phyloP scores from a whole-genome alignment of 2,113 vertebrate species.

The Erythrolamprus reginae region DNA sequence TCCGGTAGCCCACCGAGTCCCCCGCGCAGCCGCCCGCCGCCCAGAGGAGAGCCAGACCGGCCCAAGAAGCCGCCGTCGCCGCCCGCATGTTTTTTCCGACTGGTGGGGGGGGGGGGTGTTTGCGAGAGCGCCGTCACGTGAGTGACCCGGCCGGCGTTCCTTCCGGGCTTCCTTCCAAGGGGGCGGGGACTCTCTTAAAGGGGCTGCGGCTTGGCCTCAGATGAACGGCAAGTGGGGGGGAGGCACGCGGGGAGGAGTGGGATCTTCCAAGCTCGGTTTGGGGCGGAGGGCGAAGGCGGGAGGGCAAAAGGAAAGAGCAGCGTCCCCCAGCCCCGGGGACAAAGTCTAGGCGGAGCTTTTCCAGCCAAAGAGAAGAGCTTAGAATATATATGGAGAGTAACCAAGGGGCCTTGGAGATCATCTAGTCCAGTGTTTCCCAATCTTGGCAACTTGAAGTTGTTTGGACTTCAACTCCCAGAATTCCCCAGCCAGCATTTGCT shows the following conservation, averaged over 20 bases:
- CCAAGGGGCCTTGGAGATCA: no score
- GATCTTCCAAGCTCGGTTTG: neutral
- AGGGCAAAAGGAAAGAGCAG: neutral
- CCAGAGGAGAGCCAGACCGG: neutral
- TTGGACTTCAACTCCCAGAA: no score
- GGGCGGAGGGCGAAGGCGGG: neutral
- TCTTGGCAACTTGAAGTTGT: no score
- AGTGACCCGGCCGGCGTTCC: constrained; percentile 17
- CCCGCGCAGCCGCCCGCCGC: neutral
- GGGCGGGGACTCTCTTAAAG: constrained; percentile 14
- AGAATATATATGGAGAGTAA: neutral
- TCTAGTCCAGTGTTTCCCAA: neutral
- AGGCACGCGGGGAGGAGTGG: no score
- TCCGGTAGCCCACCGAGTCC: neutral
- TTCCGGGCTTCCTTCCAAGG: neutral
- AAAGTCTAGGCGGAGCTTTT: neutral
- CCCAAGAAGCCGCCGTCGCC: neutral
- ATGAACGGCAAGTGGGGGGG: no score
- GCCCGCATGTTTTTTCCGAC: neutral
- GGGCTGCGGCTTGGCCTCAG: neutral
- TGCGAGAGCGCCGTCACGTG: constrained; percentile 13
- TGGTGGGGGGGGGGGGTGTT: no score
- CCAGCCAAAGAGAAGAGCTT: neutral
- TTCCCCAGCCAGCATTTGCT: no score
- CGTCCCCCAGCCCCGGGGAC: neutral